Evolutionary conservation across 1,140 invertebrate genomes (phyloP).

Genomic region (Lepidurus apus): DNA sequence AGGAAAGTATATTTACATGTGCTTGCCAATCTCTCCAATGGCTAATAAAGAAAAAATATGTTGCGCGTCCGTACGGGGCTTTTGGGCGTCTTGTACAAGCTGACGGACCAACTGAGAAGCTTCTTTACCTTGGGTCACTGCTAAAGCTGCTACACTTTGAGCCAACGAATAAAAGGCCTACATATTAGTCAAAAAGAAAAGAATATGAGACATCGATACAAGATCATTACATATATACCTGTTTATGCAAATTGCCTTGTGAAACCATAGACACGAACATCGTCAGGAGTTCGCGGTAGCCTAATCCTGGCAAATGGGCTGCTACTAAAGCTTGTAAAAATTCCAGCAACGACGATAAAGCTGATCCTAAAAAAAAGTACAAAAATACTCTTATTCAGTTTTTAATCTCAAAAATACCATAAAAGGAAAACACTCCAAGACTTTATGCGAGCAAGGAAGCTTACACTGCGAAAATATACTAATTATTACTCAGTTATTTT

Average conservation of each 20-base stretch:
- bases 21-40: constrained; percentile 92
- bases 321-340: constrained; percentile 84
- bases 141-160: constrained; percentile 89
- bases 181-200: background rate
- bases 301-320: constrained; percentile 69
- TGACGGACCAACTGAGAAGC: constrained; percentile 74
- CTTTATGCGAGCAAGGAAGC: background rate
- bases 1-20: constrained; percentile 61
- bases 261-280: constrained; percentile 59
- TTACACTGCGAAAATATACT: too few species aligned
- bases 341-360: constrained; percentile 80
- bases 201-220: background rate
- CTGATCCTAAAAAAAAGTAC: constrained; percentile 57
- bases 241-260: constrained; percentile 48
- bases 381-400: constrained; percentile 29
- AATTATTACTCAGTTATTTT: too few species aligned
- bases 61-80: constrained; percentile 59
- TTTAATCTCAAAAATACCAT: background rate
- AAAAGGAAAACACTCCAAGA: background rate
- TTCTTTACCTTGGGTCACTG: constrained; percentile 65
- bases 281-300: constrained; percentile 70
- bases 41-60: constrained; percentile 87
- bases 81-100: constrained; percentile 77
- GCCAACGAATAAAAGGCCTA: constrained; percentile 87
- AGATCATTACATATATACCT: constrained; percentile 39